Evolutionary conservation across 2,888 invertebrate genomes (phyloP).

Genomic region (Acleris holmiana): DNA sequence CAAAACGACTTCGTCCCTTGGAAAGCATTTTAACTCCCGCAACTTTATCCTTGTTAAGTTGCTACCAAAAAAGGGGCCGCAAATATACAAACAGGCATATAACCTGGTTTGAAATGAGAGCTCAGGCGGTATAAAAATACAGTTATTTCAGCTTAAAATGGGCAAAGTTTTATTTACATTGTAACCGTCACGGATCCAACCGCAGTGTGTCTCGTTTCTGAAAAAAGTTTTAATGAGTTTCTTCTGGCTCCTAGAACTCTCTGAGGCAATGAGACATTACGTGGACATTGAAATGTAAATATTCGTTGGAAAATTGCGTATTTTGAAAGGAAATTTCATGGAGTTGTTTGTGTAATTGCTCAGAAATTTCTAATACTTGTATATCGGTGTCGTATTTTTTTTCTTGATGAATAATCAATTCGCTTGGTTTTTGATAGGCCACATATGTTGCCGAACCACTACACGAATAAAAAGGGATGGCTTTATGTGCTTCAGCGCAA

Average conservation of each 20-base stretch:
- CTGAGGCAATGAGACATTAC: conserved; percentile 39
- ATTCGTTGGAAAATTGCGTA: conserved; percentile 6
- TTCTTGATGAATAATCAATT: too few species aligned
- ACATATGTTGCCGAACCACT: too few species aligned
- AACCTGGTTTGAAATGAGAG: conserved; percentile 22
- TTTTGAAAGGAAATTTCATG: too few species aligned
- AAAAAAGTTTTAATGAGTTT: conserved; percentile 43
- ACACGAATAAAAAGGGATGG: too few species aligned
- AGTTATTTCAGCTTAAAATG: conserved; percentile 41
- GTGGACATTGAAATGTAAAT: conserved; percentile 38
- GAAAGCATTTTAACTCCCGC: conserved; percentile 14
- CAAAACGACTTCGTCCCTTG: background rate
- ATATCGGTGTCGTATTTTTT: too few species aligned
- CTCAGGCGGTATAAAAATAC: conserved; percentile 34
- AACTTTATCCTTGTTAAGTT: conserved; percentile 24
- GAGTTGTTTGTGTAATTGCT: too few species aligned
- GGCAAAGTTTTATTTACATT: conserved; percentile 42
- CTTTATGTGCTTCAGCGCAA: too few species aligned
- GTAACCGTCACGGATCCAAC: conserved; percentile 37
- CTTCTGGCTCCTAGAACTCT: conserved; percentile 33
- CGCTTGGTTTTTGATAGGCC: too few species aligned
- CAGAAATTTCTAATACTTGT: too few species aligned
- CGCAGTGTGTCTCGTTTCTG: conserved; percentile 34
- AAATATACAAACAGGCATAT: conserved; percentile 19
- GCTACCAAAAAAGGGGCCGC: conserved; percentile 18